A percentile compares a stretch with the other conserved stretches of the same genome.
phyloP scores from a whole-genome alignment of 2,113 vertebrate genomes.

The Cygnus atratus region DNA sequence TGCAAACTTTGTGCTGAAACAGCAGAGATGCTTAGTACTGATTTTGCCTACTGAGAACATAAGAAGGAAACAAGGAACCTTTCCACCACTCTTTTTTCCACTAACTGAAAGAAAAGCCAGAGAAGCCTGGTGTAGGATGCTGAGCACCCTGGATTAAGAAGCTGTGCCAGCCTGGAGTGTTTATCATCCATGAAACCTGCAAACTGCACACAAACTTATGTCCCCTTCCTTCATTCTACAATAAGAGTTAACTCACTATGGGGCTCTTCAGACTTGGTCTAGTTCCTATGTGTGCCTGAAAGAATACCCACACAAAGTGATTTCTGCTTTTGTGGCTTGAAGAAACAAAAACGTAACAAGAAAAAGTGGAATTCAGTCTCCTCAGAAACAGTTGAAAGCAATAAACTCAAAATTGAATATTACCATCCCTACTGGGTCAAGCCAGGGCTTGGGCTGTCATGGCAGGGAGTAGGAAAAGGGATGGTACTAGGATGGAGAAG shows the following conservation, averaged over 20 bases:
- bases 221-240: neutral
- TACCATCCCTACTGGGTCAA: neutral
- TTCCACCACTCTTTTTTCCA: neutral
- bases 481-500: neutral
- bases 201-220: neutral
- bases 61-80: neutral
- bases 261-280: neutral
- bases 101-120: neutral
- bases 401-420: neutral
- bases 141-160: neutral
- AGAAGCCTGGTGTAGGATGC: neutral
- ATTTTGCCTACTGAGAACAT: rapidly evolving
- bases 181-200: neutral
- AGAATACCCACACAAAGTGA: neutral
- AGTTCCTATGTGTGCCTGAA: neutral
- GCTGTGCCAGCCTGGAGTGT: rapidly evolving
- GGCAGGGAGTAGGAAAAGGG: neutral
- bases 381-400: neutral
- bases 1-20: neutral
- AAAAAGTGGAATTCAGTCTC: neutral
- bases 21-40: neutral
- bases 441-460: neutral
- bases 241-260: neutral
- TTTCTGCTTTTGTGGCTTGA: neutral
- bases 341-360: neutral